Percentiles rank a stretch among this genome's conserved stretches.
phyloP scores from a whole-genome alignment of 2,888 invertebrate genomes.

The Lottia gigantea region DNA sequence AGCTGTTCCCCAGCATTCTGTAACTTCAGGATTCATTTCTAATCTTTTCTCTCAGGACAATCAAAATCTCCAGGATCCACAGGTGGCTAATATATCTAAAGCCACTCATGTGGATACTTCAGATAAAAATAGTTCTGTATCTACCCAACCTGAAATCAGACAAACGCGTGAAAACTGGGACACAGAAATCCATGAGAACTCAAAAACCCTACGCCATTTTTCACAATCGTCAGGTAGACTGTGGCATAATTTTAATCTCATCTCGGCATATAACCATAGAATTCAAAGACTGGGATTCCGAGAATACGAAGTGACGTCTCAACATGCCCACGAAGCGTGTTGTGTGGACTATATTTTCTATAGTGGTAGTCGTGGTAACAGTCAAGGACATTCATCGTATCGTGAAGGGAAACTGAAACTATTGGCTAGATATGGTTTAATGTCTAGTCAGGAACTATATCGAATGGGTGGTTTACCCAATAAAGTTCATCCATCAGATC shows the following conservation, averaged over 20 bases:
- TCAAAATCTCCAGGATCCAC: background rate
- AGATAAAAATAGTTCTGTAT: background rate
- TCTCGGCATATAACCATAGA: constrained; percentile 77
- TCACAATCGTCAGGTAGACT: constrained; percentile 75
- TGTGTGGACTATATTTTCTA: constrained; percentile 92
- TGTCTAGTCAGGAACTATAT: constrained; percentile 75
- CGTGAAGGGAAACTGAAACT: constrained; percentile 73
- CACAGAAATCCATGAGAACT: background rate
- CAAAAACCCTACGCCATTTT: background rate
- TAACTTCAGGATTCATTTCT: too few species aligned
- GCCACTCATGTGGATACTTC: background rate
- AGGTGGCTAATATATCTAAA: background rate
- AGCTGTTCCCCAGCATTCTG: too few species aligned
- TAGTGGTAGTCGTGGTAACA: constrained; percentile 34
- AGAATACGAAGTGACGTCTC: constrained; percentile 78
- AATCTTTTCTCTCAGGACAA: too few species aligned
- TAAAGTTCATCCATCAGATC: constrained; percentile 57
- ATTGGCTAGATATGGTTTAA: constrained; percentile 76
- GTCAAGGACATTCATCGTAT: constrained; percentile 23
- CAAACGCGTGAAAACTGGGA: background rate
- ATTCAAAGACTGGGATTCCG: constrained; percentile 56
- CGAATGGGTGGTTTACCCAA: constrained; percentile 79
- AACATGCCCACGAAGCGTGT: constrained; percentile 78
- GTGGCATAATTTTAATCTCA: constrained; percentile 76
- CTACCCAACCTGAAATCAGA: background rate